Evolutionary conservation across 2,113 vertebrate species (phyloP), one percentile per base, ranked within the genome.

Genomic region (Pelodiscus sinensis): DNA sequence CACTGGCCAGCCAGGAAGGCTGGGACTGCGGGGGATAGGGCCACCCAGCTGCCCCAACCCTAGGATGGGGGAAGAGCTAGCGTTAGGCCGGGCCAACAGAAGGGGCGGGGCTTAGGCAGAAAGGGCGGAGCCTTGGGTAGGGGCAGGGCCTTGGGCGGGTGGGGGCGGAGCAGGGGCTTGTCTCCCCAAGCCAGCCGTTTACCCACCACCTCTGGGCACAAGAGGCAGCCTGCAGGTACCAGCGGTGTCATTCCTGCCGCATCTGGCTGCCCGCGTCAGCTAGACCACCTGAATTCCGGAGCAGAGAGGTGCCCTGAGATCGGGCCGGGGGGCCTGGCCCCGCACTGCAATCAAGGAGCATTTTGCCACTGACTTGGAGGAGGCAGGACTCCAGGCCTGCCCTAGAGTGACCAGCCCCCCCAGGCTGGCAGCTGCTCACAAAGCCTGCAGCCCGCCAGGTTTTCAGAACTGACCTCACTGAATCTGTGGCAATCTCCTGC

Each of bases 381-480:
- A 21, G 79, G 35, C 35, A 35, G 65, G 65, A 71, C 35, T 71
- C 21, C 65, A 35, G 18, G 19, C 65, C 31, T 35, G 4, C 10
- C 9, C 2, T n/a, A 71, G n/a, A 19, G 19, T 5, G 19, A 19
- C 31, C 44, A 44, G 44, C 44, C 44, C 44, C 44, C 44, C 44
- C 44, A 44, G 5, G 44, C 44, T 44, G 44, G 44, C 44, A 44
- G 44, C 44, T 44, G 44, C 44, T 44, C 44, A 44, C 44, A 44
- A 44, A 44, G 44, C 44, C 44, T 44, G 8, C 5, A 0, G 29
- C 75, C n/a, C 90, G 35, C 50, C 22, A 14, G 0, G 0, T 3
- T 9, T 31, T 27, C 44, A 4, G 81, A 2, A 18, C 3, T 29
- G 19, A 31, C 9, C 16, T 52, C 2, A 12, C 27, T 2, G 9